phyloP scores from a whole-genome alignment of 2,113 vertebrate genomes.

The Deroptyus accipitrinus region DNA sequence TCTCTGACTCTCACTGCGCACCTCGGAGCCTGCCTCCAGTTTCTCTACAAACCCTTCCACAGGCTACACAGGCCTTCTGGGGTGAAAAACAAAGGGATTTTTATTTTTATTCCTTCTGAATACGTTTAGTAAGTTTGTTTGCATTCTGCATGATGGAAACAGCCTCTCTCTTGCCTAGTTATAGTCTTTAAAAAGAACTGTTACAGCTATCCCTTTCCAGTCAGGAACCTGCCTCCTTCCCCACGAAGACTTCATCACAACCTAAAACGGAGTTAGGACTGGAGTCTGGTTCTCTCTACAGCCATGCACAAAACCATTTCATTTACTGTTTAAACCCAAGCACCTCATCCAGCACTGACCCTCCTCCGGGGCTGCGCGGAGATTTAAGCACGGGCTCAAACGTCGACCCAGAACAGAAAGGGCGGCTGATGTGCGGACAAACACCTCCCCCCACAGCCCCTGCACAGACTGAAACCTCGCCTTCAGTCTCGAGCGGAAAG shows the following conservation, averaged over 20 bases:
- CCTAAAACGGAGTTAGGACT: fast-evolving
- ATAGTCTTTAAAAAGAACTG: fast-evolving
- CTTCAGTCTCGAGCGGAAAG: background rate
- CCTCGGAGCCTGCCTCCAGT: too few relatives aligned
- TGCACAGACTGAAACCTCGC: fast-evolving
- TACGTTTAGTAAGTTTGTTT: background rate
- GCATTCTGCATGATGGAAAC: background rate
- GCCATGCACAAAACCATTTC: fast-evolving
- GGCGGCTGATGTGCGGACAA: background rate
- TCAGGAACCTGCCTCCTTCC: background rate
- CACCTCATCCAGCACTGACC: background rate
- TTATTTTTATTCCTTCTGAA: background rate
- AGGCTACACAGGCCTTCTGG: fast-evolving
- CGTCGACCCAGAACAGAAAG: fast-evolving
- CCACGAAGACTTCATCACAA: too few relatives aligned
- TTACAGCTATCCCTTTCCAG: background rate
- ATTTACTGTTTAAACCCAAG: background rate
- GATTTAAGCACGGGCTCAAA: fast-evolving
- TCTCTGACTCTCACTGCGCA: fast-evolving
- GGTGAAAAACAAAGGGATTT: background rate
- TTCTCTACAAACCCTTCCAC: background rate
- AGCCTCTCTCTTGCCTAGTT: background rate
- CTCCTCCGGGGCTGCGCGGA: background rate
- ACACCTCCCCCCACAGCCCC: background rate
- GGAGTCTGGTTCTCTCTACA: background rate